These are phyloP conservation scores for Centroberyx gerrardi DNA, from an alignment of 2,797 vertebrate genomes.

Conservation along the genomic window DNA sequence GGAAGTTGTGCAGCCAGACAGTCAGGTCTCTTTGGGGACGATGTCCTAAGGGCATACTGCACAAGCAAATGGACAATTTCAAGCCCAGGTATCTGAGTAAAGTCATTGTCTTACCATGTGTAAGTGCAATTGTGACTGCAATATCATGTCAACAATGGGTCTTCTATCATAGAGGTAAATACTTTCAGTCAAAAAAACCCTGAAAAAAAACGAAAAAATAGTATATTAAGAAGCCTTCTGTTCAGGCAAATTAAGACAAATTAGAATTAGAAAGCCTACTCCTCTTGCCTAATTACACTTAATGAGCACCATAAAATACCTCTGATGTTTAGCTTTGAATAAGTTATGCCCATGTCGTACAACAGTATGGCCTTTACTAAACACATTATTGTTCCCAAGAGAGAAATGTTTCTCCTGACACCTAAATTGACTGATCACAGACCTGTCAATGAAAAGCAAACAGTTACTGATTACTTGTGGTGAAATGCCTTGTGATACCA, in stretches of 20 bases:
- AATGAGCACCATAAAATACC: background rate
- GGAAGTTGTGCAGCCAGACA: background rate
- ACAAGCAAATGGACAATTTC: too few relatives aligned
- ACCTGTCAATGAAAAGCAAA: too few relatives aligned
- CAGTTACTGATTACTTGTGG: too few relatives aligned
- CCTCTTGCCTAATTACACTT: conserved; percentile 20
- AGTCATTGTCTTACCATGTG: background rate
- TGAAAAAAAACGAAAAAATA: too few relatives aligned
- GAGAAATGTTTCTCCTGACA: too few relatives aligned
- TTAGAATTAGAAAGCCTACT: conserved; percentile 12
- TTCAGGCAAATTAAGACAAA: conserved; percentile 40
- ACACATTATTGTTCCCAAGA: background rate
- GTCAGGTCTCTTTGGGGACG: background rate
- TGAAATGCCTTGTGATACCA: too few relatives aligned
- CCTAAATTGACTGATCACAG: too few relatives aligned
- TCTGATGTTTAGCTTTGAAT: background rate
- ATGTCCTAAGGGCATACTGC: background rate
- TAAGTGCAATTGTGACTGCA: too few relatives aligned
- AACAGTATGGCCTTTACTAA: background rate
- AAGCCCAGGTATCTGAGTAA: background rate
- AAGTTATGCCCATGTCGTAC: background rate
- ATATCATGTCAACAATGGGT: background rate
- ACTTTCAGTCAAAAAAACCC: background rate
- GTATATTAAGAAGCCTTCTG: background rate
- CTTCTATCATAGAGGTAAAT: background rate